phyloP scores from a whole-genome alignment of 2,797 vertebrate genomes.

The Tokudaia tokunoshimensis region DNA sequence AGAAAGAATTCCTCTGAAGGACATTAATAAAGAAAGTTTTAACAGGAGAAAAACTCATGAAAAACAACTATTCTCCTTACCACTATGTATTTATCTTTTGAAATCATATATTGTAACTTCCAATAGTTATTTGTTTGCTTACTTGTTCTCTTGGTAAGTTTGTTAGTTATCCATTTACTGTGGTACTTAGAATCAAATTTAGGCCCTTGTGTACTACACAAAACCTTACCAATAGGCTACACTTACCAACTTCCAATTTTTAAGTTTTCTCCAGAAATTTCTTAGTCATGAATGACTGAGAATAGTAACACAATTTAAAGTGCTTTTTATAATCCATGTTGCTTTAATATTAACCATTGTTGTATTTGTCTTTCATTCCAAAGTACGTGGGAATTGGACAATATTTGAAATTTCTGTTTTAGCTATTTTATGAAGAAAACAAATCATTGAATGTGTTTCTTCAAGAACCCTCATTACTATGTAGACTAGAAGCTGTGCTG shows the following conservation, averaged over 20 bases:
- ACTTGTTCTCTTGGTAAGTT: neutral
- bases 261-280: neutral
- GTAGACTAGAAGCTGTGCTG: neutral
- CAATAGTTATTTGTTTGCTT: neutral
- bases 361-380: neutral
- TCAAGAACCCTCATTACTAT: neutral
- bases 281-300: neutral
- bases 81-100: neutral
- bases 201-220: neutral
- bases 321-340: neutral
- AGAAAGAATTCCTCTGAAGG: neutral
- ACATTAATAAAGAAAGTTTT: neutral
- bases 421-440: constrained; percentile 11
- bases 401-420: constrained; percentile 3
- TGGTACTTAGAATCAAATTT: neutral
- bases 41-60: constrained; percentile 24
- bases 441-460: neutral
- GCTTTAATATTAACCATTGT: neutral
- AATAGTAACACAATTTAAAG: neutral
- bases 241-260: neutral
- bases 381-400: neutral
- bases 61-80: neutral
- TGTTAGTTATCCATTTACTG: neutral
- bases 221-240: too few species aligned
- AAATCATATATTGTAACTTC: neutral